Conservation (phyloP, 2,113 vertebrate genomes). For the Etheostoma spectabile region DNA sequence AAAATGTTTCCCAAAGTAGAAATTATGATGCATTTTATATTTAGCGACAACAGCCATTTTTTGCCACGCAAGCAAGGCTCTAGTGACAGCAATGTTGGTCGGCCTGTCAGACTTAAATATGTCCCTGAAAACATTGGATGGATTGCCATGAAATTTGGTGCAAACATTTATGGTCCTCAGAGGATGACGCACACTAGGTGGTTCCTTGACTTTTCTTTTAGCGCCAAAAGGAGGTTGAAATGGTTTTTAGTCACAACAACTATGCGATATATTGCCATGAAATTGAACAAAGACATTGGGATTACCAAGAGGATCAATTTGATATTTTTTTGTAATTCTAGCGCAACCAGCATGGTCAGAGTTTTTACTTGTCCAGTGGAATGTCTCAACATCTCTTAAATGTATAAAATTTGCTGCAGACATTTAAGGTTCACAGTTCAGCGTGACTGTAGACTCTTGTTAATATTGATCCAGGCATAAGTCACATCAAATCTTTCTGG, state of each 20-base stretch:
- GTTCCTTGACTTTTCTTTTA: too few relatives aligned
- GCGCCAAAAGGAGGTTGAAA: too few relatives aligned
- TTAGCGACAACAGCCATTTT: background rate
- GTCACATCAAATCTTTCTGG: slow-evolving; percentile 23
- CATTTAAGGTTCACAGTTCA: background rate
- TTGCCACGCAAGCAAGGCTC: background rate
- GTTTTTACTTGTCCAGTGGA: background rate
- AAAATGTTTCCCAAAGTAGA: slow-evolving; percentile 12
- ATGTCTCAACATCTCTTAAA: background rate
- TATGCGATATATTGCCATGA: background rate
- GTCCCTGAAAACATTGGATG: too few relatives aligned
- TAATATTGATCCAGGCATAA: background rate
- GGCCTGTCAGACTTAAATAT: background rate
- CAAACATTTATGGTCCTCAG: background rate
- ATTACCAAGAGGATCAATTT: background rate
- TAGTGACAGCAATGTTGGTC: background rate
- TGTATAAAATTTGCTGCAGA: background rate
- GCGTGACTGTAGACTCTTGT: background rate
- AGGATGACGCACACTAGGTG: background rate
- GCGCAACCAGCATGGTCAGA: background rate
- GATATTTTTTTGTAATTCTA: too few relatives aligned
- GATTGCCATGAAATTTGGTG: background rate
- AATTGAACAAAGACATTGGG: background rate
- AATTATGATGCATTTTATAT: background rate
- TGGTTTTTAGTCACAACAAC: too few relatives aligned